Percentiles rank a stretch among this genome's conserved stretches.
Conservation (phyloP, 1,140 invertebrate species). For the Aphidius ervi region DNA sequence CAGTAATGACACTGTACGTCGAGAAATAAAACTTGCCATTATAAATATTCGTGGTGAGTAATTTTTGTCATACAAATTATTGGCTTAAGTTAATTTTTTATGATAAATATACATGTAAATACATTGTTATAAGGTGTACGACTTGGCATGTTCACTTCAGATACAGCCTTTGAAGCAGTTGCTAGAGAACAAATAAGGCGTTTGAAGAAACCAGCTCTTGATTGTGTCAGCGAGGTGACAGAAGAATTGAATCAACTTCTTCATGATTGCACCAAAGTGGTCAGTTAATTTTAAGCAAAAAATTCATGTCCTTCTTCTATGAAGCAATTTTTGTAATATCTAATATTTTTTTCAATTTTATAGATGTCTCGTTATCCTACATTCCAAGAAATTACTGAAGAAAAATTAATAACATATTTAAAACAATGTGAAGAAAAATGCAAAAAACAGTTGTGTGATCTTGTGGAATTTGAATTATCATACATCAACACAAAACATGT, state of each 20-base stretch:
- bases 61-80: conserved; percentile 1
- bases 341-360: conserved; percentile 15
- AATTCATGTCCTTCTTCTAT: too few species aligned
- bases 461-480: conserved; percentile 95
- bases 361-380: conserved; percentile 96
- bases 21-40: conserved; percentile 98
- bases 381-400: conserved; percentile 94
- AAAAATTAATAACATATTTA: conserved; percentile 92
- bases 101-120: too few species aligned
- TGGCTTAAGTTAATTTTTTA: neutral
- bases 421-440: conserved; percentile 91
- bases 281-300: neutral
- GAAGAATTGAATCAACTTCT: conserved; percentile 93
- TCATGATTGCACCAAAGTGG: conserved; percentile 84
- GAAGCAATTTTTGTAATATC: too few species aligned
- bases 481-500: conserved; percentile 99
- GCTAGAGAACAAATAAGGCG: conserved; percentile 97
- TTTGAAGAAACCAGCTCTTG: conserved; percentile 94
- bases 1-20: conserved; percentile 77
- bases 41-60: conserved; percentile 93
- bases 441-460: conserved; percentile 90
- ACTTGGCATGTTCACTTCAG: conserved; percentile 98
- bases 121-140: conserved; percentile 57
- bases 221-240: conserved; percentile 97
- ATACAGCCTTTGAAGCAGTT: conserved; percentile 99